These are phyloP conservation scores for Vipera latastei DNA, from an alignment of 2,797 vertebrate genomes.

Conservation along the genomic window DNA sequence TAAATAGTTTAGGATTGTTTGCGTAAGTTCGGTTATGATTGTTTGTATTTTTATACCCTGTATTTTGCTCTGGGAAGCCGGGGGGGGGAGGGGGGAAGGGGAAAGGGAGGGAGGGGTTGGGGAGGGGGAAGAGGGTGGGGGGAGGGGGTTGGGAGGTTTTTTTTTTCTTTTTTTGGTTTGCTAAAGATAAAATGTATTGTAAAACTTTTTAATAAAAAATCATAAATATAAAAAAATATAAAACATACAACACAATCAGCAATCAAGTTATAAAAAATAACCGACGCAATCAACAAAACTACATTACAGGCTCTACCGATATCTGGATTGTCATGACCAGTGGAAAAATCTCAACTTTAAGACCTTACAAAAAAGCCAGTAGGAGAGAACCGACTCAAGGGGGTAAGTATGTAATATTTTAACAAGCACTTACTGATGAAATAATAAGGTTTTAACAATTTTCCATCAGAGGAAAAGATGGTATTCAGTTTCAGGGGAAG, in stretches of 20 bases:
- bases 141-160: too few relatives aligned
- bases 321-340: background rate
- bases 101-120: too few relatives aligned
- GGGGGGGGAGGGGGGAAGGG: too few relatives aligned
- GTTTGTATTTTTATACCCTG: too few relatives aligned
- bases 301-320: background rate
- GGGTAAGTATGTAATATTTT: background rate
- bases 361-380: background rate
- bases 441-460: background rate
- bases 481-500: background rate
- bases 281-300: background rate
- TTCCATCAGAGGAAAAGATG: background rate
- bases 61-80: too few relatives aligned
- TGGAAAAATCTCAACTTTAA: background rate
- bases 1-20: too few relatives aligned
- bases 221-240: background rate
- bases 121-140: too few relatives aligned
- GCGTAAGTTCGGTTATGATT: too few relatives aligned
- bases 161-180: too few relatives aligned
- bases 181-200: too few relatives aligned
- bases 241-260: background rate
- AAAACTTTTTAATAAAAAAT: too few relatives aligned
- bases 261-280: background rate
- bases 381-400: background rate
- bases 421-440: background rate